Conservation (phyloP, 2,888 invertebrate species). For the Cabera pusaria region DNA sequence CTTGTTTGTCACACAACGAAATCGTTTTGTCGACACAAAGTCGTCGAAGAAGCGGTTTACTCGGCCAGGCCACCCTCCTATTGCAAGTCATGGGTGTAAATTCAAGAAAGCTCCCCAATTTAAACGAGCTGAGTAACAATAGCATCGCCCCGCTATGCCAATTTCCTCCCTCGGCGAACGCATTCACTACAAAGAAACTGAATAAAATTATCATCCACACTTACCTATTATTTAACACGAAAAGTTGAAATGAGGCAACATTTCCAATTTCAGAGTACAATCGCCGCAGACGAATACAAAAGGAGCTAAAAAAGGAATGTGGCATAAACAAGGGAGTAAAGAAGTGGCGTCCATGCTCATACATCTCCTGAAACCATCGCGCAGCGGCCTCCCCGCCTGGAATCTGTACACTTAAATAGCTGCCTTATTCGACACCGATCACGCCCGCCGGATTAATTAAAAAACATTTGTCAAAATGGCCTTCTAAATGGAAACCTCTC, state of each 20-base stretch:
- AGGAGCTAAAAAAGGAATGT: conserved; percentile 34
- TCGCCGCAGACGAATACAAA: conserved; percentile 34
- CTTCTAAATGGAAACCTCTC: conserved; percentile 59
- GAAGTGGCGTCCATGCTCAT: conserved; percentile 43
- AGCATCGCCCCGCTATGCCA: conserved; percentile 72
- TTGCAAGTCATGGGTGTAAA: conserved; percentile 80
- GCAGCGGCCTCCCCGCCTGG: conserved; percentile 66
- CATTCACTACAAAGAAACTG: conserved; percentile 68
- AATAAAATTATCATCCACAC: conserved; percentile 71
- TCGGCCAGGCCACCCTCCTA: conserved; percentile 56
- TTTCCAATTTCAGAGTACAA: conserved; percentile 43
- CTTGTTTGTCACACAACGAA: conserved; percentile 45
- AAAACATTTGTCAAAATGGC: conserved; percentile 69
- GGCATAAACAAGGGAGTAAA: conserved; percentile 48
- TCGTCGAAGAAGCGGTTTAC: conserved; percentile 42
- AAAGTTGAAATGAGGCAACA: conserved; percentile 50
- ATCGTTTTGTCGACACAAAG: conserved; percentile 26
- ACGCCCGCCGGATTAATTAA: conserved; percentile 73
- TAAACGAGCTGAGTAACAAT: conserved; percentile 80
- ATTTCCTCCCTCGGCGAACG: conserved; percentile 73
- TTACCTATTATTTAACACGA: conserved; percentile 54
- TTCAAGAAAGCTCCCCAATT: conserved; percentile 82
- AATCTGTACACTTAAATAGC: conserved; percentile 66
- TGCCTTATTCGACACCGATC: conserved; percentile 58
- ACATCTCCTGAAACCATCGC: conserved; percentile 48